Evolutionary conservation across 2,113 vertebrate species (phyloP), one percentile per base, ranked within the genome.

Genomic region (Galemys pyrenaicus): DNA sequence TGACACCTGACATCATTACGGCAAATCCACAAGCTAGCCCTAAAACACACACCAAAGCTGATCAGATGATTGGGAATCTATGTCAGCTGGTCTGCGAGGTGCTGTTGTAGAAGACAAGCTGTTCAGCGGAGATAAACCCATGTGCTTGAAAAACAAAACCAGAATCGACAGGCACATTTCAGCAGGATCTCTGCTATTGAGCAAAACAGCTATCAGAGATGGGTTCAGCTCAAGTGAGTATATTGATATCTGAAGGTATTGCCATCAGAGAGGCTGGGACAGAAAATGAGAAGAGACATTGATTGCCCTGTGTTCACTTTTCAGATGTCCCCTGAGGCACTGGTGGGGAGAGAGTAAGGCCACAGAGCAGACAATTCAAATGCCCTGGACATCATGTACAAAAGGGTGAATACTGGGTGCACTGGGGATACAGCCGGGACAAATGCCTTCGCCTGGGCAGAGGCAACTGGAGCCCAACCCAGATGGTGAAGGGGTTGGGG

Each of bases 301-400:
- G 28, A n/a, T 65, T 15, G 67, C 37, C 4, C 0, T 1, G 10
- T 54, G 84, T 39, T 37, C 12, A 6, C 41, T 85, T 41, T 32
- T 62, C 49, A 16, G 37, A 13, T 2, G 3, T 41, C 54, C 64
- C 37, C 0, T 0, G 9, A 80, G 11, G n/a, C 3, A 3, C 71
- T 10, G 3, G 35, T 30, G 49, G 67, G 35, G 71, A 89, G 62
- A 20, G 0, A 71, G 41, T 28, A 60, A 49, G 67, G 73, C 12
- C 10, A 5, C 28, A 82, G 88, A 51, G n/a, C 24, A 32, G n/a
- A 30, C 0, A 4, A 2, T 9, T 20, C 32, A 15, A 79, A n/a
- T 8, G 26, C n/a, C 37, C 39, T 15, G 19, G 49, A 13, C 0
- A 0, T 67, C 51, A 20, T 6, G 39, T 4, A 0, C 1, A 0